Evolutionary conservation across 2,797 vertebrate species (phyloP).

Genomic region (Bradypodion pumilum): DNA sequence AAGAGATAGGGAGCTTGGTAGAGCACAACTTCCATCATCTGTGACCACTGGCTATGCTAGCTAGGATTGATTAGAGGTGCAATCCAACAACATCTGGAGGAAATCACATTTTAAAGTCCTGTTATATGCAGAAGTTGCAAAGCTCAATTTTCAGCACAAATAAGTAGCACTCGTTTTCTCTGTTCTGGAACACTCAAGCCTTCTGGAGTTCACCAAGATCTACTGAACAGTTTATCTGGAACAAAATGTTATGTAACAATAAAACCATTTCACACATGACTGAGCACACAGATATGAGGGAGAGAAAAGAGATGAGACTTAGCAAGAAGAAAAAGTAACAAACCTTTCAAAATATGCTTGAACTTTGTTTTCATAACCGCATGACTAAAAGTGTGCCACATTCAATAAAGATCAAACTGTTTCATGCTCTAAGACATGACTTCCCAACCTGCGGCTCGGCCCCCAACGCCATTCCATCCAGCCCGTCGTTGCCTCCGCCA

Average conservation of each 20-base stretch:
- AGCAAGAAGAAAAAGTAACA: background rate
- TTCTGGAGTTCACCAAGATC: background rate
- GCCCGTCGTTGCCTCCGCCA: too few relatives aligned
- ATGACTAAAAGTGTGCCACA: background rate
- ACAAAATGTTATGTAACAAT: background rate
- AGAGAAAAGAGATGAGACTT: background rate
- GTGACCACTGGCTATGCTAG: background rate
- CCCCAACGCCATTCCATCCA: too few relatives aligned
- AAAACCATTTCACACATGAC: background rate
- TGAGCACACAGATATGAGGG: background rate
- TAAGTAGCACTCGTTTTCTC: background rate
- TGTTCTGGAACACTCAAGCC: background rate
- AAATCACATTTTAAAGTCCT: background rate
- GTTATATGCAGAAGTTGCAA: background rate
- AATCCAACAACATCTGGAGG: too few relatives aligned
- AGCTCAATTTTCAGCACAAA: background rate
- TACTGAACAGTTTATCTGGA: conserved; percentile 12
- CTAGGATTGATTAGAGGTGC: background rate
- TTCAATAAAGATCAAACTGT: conserved; percentile 4
- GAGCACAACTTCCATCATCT: too few relatives aligned
- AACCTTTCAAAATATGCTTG: background rate
- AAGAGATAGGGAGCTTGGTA: background rate
- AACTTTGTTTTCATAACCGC: background rate
- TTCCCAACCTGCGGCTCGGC: too few relatives aligned
- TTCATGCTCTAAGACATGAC: background rate